Evolutionary conservation across 2,888 invertebrate species (phyloP).

Genomic region (Ephialtes manifestator): DNA sequence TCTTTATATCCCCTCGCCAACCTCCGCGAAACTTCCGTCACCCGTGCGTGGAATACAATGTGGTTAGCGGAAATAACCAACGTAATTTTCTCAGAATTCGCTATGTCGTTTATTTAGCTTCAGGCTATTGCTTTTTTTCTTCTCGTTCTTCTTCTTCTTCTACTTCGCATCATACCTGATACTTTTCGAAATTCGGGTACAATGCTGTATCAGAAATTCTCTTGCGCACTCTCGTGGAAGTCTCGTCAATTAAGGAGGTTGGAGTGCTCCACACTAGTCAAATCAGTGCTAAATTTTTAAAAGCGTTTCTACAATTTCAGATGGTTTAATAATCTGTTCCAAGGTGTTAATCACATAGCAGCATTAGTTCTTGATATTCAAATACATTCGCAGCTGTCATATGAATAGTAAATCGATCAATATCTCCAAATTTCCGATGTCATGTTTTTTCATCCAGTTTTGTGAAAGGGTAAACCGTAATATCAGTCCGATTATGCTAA

Average conservation of each 20-base stretch:
- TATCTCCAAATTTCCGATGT: too few relatives aligned
- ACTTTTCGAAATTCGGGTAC: background rate
- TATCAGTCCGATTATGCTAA: too few relatives aligned
- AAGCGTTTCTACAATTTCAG: too few relatives aligned
- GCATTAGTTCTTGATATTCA: too few relatives aligned
- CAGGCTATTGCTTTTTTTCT: constrained; percentile 10
- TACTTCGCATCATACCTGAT: background rate
- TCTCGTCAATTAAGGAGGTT: constrained; percentile 24
- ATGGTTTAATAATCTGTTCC: too few relatives aligned
- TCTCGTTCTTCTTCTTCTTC: background rate
- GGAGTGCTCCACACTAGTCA: too few relatives aligned
- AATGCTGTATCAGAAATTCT: background rate
- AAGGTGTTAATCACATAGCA: too few relatives aligned
- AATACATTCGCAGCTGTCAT: too few relatives aligned
- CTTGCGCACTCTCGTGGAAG: background rate
- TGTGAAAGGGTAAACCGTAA: too few relatives aligned
- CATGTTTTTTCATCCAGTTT: too few relatives aligned
- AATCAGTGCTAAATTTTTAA: too few relatives aligned
- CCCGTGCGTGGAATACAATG: constrained; percentile 51
- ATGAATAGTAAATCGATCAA: too few relatives aligned
- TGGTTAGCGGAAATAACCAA: constrained; percentile 49
- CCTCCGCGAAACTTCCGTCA: constrained; percentile 31
- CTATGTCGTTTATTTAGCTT: constrained; percentile 8
- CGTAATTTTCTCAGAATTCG: constrained; percentile 33
- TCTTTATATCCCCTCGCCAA: constrained; percentile 5